These are phyloP conservation scores for Amphiprion ocellaris DNA, from an alignment of 2,113 vertebrate species.

Conservation along the genomic window DNA sequence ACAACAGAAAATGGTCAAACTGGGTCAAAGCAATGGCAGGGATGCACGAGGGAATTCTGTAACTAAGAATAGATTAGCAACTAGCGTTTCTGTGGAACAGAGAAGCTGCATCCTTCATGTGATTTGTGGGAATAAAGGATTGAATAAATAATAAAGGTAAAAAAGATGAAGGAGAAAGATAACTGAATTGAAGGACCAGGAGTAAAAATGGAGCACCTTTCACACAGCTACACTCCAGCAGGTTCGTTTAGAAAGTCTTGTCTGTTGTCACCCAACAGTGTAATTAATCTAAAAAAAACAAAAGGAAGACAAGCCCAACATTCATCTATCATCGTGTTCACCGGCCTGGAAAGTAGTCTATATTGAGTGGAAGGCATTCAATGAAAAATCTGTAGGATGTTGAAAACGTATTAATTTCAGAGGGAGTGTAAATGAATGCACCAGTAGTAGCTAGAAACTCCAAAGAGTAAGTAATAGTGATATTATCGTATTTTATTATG, in stretches of 20 bases:
- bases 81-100: slow-evolving; percentile 9
- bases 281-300: slow-evolving; percentile 37
- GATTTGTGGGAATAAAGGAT: not conserved
- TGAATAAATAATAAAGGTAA: not conserved
- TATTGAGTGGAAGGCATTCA: not conserved
- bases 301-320: not conserved
- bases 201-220: not conserved
- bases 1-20: slow-evolving; percentile 33
- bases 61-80: slow-evolving; percentile 58
- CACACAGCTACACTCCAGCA: not conserved
- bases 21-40: slow-evolving; percentile 50
- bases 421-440: not conserved
- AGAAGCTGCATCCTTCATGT: not conserved
- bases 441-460: not conserved
- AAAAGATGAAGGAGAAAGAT: too few relatives aligned
- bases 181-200: not conserved
- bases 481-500: too few relatives aligned
- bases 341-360: slow-evolving; percentile 12
- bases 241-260: not conserved
- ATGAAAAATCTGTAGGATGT: slow-evolving; percentile 18
- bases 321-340: slow-evolving; percentile 31
- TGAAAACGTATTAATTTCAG: not conserved
- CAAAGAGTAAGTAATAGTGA: too few relatives aligned
- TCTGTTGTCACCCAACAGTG: slow-evolving; percentile 1
- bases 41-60: slow-evolving; percentile 32